phyloP scores from a whole-genome alignment of 2,797 vertebrate species.

The Craterocephalus amniculus region DNA sequence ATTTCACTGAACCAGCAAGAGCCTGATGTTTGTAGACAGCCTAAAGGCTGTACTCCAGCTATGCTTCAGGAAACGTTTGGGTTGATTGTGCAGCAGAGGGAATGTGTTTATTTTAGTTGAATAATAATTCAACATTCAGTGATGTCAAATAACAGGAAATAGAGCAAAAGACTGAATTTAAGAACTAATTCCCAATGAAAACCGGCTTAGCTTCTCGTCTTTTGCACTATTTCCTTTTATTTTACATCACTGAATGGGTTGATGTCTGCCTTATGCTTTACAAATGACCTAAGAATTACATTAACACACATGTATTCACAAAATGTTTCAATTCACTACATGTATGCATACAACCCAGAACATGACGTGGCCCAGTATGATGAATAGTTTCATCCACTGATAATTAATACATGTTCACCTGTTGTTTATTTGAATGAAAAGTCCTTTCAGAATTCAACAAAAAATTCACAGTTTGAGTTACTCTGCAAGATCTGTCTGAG shows the following conservation, averaged over 20 bases:
- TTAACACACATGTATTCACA: neutral
- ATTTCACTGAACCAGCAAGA: constrained; percentile 50
- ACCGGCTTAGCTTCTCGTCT: no score
- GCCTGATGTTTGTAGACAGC: constrained; percentile 22
- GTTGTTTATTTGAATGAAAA: constrained; percentile 12
- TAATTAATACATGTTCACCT: constrained; percentile 23
- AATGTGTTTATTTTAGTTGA: neutral
- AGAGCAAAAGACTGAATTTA: neutral
- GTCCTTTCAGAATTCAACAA: constrained; percentile 50
- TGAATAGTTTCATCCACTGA: no score
- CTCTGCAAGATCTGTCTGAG: constrained; percentile 46
- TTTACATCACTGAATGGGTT: no score
- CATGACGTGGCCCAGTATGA: neutral
- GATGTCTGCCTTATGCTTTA: no score
- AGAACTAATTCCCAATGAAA: neutral
- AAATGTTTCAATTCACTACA: neutral
- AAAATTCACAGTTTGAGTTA: constrained; percentile 50
- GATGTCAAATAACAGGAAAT: neutral
- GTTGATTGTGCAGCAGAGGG: constrained; percentile 11
- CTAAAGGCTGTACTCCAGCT: neutral
- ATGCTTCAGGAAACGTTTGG: constrained; percentile 3
- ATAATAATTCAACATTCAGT: neutral
- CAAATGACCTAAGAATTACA: no score
- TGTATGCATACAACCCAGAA: neutral
- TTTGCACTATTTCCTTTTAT: no score